phyloP scores from a whole-genome alignment of 2,888 invertebrate genomes.

The Andrena dorsata region DNA sequence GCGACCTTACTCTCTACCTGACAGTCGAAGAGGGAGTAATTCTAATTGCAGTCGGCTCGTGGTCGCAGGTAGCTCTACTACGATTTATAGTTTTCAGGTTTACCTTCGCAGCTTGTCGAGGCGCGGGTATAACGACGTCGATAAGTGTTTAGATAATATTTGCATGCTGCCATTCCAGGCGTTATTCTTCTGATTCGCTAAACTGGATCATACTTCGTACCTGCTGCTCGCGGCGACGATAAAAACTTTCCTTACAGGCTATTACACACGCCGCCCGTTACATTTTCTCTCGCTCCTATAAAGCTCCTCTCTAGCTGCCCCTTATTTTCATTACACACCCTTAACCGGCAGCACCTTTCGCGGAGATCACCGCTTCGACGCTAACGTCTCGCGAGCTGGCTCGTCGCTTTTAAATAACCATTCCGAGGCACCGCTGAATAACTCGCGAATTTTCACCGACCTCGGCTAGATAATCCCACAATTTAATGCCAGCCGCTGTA shows the following conservation, averaged over 20 bases:
- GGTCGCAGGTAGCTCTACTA: constrained; percentile 2
- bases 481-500: constrained; percentile 46
- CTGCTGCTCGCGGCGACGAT: not conserved
- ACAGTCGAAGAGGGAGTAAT: constrained; percentile 15
- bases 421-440: constrained; percentile 2
- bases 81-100: constrained; percentile 1
- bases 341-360: not conserved
- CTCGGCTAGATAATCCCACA: constrained; percentile 44
- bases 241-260: not conserved
- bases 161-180: not conserved
- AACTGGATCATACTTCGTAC: not conserved
- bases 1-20: constrained; percentile 10
- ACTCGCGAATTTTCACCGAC: constrained; percentile 26
- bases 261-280: not conserved
- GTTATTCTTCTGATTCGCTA: not conserved
- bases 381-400: not conserved
- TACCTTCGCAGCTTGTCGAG: not conserved
- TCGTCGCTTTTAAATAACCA: not conserved
- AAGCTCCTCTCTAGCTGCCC: not conserved
- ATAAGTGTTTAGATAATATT: not conserved
- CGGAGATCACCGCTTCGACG: not conserved
- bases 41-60: constrained; percentile 9
- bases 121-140: not conserved
- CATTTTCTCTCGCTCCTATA: not conserved
- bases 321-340: not conserved